Evolutionary conservation across 2,113 vertebrate species (phyloP), one percentile per base, ranked within the genome.

Genomic region (Rhea americana): DNA sequence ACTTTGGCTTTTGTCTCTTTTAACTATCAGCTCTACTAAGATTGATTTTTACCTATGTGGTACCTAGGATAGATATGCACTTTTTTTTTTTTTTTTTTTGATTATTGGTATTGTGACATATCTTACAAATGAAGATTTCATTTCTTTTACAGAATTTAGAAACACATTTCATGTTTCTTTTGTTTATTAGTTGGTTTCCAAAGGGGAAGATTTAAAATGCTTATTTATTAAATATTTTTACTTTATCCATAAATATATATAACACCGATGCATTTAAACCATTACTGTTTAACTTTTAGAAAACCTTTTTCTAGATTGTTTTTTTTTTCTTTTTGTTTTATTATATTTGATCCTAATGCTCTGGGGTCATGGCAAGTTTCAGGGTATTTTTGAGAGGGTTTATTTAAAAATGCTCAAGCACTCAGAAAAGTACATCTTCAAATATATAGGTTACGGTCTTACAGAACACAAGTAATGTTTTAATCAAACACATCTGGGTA

Each of bases 391-490:
- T 48, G 8, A 71, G 2, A 9, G 13, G 66, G 6, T 4, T 65
- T 70, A 26, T 6, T 48, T 61, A 2, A 6, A 18, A 59, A 3
- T 37, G 32, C 32, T 58, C 35, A 28, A 66, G 28, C 47, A 10
- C 41, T 62, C 24, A 30, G 32, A 7, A 21, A 15, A 78, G 62
- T 20, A 39, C 11, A n/a, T 7, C 10, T 65, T 65, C 26, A 62
- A 73, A 79, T 9, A 18, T 0, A 0, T 15, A 6, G 14, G 3
- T 24, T 48, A 28, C 25, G 11, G 37, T 47, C 16, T 18, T 1
- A 26, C 9, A 30, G 4, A 43, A 53, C 15, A 9, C 5, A 71
- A 32, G 15, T 35, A 17, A 39, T 8, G 6, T 19, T 35, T 47
- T 39, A 35, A 68, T 21, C 16, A 15, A 63, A 26, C 21, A 30